Evolutionary conservation across 2,888 invertebrate species (phyloP), one percentile per base, ranked within the genome.

Genomic region (Amiota communis): DNA sequence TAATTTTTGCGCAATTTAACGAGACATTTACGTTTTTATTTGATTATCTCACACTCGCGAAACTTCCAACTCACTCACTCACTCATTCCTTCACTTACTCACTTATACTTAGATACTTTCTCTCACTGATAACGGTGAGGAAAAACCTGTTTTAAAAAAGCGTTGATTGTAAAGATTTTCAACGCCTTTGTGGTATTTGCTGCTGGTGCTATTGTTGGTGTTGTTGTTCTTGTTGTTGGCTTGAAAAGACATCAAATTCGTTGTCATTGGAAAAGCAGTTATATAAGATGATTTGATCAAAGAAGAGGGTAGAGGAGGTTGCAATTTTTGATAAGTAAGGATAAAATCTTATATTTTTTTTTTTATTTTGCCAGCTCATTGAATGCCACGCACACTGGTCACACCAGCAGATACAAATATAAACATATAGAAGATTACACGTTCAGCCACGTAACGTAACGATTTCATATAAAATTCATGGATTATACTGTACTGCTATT

Each of bases 1-100:
- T 86, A 87, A 87, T 87, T 87, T 87, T 81, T 87, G 84, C 81
- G 85, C 86, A 87, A 86, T 87, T 87, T 87, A 87, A 87, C 87
- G 86, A 87, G 84, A 87, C 87, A 87, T 87, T 87, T 87, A 86
- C 86, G 84, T 85, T 87, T 87, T 87, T 86, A 87, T 87, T 87
- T 87, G 87, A 87, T 87, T 87, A 87, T 86, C 86, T 84, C 82
- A 82, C 84, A 84, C 81, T 81, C 83, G 68, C 68, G 23, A 53
- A 23, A 36, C 59, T 12, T 15, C 20, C 9, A 1, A 59, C 8
- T 84, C 83, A 79, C 79, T 82, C 70, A 83, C 70, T 73, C 73
- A 70, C 74, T 75, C 72, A 51, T 70, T 15, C 11, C 56, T 56
- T 23, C 56, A 13, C 56, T 20, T 36, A 46, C 13, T 15, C 53